Conservation (phyloP, 2,113 vertebrate genomes). For the Callocephalon fimbriatum region DNA sequence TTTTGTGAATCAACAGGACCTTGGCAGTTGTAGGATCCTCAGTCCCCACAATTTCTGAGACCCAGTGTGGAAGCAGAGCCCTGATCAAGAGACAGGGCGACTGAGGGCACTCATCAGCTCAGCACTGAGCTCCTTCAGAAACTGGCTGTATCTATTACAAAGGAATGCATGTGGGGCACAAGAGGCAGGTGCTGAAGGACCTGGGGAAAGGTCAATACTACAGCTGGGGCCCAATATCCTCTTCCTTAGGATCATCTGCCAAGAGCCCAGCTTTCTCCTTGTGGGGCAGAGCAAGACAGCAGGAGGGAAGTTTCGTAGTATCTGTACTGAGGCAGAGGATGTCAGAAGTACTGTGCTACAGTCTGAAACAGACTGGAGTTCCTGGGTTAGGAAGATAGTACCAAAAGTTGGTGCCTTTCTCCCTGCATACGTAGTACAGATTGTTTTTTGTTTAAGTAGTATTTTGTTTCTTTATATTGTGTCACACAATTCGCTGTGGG, state of each 20-base stretch:
- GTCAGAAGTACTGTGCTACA: background rate
- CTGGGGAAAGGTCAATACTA: background rate
- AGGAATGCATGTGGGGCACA: background rate
- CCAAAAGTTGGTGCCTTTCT: background rate
- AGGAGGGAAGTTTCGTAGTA: background rate
- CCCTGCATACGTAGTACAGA: background rate
- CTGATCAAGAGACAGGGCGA: fast-evolving
- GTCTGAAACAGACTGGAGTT: background rate
- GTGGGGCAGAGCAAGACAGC: background rate
- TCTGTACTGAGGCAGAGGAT: background rate
- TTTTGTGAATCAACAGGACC: background rate
- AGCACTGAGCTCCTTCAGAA: background rate
- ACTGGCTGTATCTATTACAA: background rate
- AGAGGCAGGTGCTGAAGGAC: background rate
- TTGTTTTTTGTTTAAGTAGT: background rate
- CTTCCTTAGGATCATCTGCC: background rate
- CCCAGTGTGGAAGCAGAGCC: background rate
- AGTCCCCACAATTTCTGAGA: background rate
- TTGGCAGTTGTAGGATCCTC: background rate
- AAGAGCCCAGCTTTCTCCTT: background rate
- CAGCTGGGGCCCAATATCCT: background rate
- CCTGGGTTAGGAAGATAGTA: background rate
- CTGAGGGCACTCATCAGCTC: background rate
- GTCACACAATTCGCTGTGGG: background rate
- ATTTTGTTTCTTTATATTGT: background rate